Conservation (phyloP, 2,888 invertebrate species). For the Oxyscelio sp. region DNA sequence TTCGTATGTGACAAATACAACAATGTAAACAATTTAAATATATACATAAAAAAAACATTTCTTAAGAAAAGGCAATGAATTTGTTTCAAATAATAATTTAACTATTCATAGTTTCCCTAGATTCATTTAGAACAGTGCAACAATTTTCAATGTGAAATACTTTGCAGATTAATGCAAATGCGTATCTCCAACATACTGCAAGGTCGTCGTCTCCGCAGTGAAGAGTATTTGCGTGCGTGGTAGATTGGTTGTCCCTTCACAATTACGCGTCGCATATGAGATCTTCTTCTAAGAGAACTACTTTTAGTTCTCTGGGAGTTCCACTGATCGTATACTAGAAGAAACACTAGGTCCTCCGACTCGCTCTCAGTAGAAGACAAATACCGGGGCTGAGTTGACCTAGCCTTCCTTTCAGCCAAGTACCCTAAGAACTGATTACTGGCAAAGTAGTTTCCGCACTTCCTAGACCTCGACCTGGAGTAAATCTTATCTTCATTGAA, state of each 20-base stretch:
- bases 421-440: constrained; percentile 85
- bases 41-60: too few species aligned
- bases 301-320: constrained; percentile 77
- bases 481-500: constrained; percentile 87
- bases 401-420: constrained; percentile 79
- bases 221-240: constrained; percentile 86
- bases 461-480: constrained; percentile 76
- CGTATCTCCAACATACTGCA: constrained; percentile 83
- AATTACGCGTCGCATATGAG: constrained; percentile 81
- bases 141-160: too few species aligned
- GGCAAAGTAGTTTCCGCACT: constrained; percentile 84
- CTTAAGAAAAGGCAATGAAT: too few species aligned
- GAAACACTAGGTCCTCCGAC: constrained; percentile 76
- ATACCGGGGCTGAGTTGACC: constrained; percentile 67
- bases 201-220: constrained; percentile 86
- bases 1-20: too few species aligned
- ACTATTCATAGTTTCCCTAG: too few species aligned
- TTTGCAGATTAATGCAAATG: too few species aligned
- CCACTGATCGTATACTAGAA: constrained; percentile 75
- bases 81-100: too few species aligned
- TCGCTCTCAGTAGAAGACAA: constrained; percentile 85
- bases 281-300: constrained; percentile 85
- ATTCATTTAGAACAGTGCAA: too few species aligned
- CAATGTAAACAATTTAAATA: too few species aligned
- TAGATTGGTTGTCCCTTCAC: constrained; percentile 86